A percentile compares a stretch with the other conserved stretches of the same genome.
Evolutionary conservation across 2,888 invertebrate genomes (phyloP).

Genomic region (Coronaproctus castanopsis): DNA sequence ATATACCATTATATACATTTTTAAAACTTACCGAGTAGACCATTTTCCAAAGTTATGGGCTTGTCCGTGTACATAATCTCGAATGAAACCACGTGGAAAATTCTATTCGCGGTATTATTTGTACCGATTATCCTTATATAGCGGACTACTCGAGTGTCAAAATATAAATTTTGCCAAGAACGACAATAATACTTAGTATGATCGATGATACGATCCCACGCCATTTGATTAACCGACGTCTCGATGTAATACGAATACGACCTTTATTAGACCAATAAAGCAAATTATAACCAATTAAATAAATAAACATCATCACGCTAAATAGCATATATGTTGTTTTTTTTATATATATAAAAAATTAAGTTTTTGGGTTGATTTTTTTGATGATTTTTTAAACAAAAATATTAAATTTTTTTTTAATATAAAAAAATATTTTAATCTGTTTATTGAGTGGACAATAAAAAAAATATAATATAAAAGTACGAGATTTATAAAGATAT

Average conservation of each 20-base stretch:
- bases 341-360: no score
- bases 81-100: slow-evolving; percentile 81
- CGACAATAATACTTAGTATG: slow-evolving; percentile 81
- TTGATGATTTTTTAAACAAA: no score
- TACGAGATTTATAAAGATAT: no score
- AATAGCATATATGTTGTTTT: slow-evolving; percentile 22
- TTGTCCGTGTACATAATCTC: slow-evolving; percentile 70
- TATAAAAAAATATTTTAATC: no score
- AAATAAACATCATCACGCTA: slow-evolving; percentile 23
- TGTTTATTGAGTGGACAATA: no score
- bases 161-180: slow-evolving; percentile 91
- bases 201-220: slow-evolving; percentile 87
- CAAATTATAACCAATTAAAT: slow-evolving; percentile 10
- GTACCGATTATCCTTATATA: slow-evolving; percentile 69
- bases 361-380: no score
- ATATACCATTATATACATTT: no score
- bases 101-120: slow-evolving; percentile 85
- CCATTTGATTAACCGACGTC: slow-evolving; percentile 82
- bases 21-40: slow-evolving; percentile 38
- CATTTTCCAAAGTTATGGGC: slow-evolving; percentile 46
- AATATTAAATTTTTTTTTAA: no score
- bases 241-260: slow-evolving; percentile 80
- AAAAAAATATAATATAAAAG: no score
- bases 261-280: no score
- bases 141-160: slow-evolving; percentile 69